Conservation (phyloP, 2,797 vertebrate species). For the Gymnocypris eckloni region DNA sequence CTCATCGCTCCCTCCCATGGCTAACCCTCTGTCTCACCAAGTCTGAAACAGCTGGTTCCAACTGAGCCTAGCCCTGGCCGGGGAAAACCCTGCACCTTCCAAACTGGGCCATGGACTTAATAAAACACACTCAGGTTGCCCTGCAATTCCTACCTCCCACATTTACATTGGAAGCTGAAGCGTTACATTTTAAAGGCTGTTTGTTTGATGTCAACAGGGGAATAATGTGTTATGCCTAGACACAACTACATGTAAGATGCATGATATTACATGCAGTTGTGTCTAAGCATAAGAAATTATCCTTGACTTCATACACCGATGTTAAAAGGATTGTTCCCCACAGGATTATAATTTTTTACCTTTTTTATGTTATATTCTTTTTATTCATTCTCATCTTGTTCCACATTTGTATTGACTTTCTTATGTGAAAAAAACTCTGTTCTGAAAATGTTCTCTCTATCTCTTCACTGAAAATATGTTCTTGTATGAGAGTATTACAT, state of each 20-base stretch:
- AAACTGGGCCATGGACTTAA: conserved; percentile 54
- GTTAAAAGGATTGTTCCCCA: neutral
- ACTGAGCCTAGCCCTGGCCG: conserved; percentile 53
- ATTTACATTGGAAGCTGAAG: conserved; percentile 1
- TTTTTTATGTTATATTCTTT: neutral
- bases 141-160: neutral
- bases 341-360: neutral
- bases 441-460: neutral
- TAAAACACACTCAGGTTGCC: conserved; percentile 24
- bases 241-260: conserved; percentile 31
- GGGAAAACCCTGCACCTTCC: conserved; percentile 41
- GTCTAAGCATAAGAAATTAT: conserved; percentile 6
- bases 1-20: conserved; percentile 56
- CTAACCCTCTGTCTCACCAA: conserved; percentile 58
- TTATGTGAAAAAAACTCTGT: neutral
- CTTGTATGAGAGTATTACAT: neutral
- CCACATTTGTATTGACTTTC: neutral
- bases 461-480: neutral
- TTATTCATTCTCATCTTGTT: neutral
- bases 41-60: conserved; percentile 65
- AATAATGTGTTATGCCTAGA: conserved; percentile 27
- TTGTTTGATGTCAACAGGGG: conserved; percentile 1
- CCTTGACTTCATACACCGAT: neutral
- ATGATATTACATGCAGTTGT: conserved; percentile 23
- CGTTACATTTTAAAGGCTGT: conserved; percentile 12